Evolutionary conservation across 2,113 vertebrate genomes (phyloP).

Genomic region (Psittacara wagleri): DNA sequence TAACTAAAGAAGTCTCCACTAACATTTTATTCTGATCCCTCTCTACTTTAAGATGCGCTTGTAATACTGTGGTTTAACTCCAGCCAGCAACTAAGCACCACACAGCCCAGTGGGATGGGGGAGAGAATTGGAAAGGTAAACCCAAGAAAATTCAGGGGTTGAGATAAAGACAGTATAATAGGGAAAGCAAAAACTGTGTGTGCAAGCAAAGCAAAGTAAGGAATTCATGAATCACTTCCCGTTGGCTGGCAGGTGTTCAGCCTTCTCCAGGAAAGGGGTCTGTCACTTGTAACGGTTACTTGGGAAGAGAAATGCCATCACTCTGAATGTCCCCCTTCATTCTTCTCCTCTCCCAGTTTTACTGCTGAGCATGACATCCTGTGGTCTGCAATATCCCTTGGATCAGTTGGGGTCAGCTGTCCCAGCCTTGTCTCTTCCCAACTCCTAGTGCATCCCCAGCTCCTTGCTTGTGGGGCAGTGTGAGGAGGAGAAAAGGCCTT

Average conservation of each 20-base stretch:
- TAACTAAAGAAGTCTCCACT: not conserved
- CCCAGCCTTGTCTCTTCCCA: not conserved
- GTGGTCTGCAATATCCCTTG: not conserved
- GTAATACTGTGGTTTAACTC: not conserved
- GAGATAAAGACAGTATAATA: not conserved
- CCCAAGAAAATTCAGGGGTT: not conserved
- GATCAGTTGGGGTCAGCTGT: not conserved
- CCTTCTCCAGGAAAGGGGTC: not conserved
- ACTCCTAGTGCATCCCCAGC: not conserved
- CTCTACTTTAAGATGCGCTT: not conserved
- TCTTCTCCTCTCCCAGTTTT: not conserved
- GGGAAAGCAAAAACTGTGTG: not conserved
- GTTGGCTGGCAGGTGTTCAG: not conserved
- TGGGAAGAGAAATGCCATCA: rapidly evolving
- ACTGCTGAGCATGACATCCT: not conserved
- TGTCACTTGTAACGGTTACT: not conserved
- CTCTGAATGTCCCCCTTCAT: not conserved
- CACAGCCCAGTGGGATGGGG: not conserved
- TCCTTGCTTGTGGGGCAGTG: not conserved
- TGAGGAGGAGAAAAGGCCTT: not conserved
- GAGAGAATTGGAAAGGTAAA: not conserved
- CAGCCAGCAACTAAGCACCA: not conserved
- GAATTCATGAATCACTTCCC: not conserved
- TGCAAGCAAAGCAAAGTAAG: not conserved
- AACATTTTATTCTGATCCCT: not conserved